Percentiles rank a stretch among this genome's conserved stretches.
phyloP scores from a whole-genome alignment of 2,888 invertebrate species.

The Prostheceraeus crozeri region DNA sequence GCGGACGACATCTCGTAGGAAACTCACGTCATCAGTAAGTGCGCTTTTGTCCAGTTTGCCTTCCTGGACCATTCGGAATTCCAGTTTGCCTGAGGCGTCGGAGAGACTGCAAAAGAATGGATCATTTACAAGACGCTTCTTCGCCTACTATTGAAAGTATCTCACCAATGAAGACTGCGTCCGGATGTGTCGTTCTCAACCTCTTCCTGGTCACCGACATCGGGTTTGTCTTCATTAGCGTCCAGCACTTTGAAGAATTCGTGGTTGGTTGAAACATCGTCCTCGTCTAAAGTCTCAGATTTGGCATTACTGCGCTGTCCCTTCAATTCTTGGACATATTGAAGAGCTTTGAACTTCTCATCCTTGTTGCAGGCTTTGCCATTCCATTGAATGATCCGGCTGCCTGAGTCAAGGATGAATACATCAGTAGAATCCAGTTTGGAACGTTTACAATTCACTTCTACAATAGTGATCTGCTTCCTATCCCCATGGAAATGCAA shows the following conservation, averaged over 20 bases:
- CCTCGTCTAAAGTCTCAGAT: conserved; percentile 3
- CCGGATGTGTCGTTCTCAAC: background rate
- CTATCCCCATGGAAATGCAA: conserved; percentile 34
- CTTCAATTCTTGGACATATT: conserved; percentile 44
- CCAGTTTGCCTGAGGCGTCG: conserved; percentile 45
- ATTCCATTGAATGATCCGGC: conserved; percentile 50
- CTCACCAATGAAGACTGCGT: background rate
- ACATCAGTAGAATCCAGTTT: conserved; percentile 48
- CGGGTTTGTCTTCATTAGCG: too few relatives aligned
- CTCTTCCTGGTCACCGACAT: too few relatives aligned
- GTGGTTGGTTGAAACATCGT: background rate
- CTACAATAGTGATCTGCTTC: conserved; percentile 26
- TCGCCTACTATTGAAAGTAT: too few relatives aligned
- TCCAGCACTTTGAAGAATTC: conserved; percentile 9
- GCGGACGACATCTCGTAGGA: too few relatives aligned
- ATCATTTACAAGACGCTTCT: too few relatives aligned
- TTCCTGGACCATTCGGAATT: background rate
- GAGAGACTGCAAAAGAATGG: conserved; percentile 41
- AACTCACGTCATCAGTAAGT: background rate
- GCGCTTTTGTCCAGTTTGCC: background rate
- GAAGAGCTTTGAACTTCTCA: conserved; percentile 51
- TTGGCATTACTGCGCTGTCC: too few relatives aligned
- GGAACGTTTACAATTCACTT: conserved; percentile 34
- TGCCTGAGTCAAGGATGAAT: conserved; percentile 52
- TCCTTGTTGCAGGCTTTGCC: conserved; percentile 50